Base-by-base conservation (phyloP, 2,113 vertebrate genomes). In the Megaptera novaeangliae region DNA sequence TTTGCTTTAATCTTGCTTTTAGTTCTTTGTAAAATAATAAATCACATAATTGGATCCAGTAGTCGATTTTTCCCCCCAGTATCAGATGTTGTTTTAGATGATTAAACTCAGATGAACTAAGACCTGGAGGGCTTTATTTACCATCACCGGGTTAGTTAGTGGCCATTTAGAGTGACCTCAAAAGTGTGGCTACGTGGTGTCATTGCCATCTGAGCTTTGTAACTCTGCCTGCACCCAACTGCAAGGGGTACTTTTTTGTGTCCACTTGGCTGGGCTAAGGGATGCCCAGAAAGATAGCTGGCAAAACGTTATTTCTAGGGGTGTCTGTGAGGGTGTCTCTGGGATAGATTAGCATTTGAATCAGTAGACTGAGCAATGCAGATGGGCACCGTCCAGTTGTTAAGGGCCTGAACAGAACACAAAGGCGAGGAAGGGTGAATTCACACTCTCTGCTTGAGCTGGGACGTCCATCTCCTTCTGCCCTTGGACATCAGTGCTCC, bases 121-220 rank as follows among this genome's bases (percentile, higher is more conserved):
- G 72, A 75, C 29, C 21, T 57, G 29, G 27, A 82, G 10, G 46
- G 12, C 21, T 87, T 66, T 44, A 4, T 6, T 69, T 27, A 21
- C 5, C 14, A 8, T 55, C 23, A 2, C 6, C 17, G 12, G 68
- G 27, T 29, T 52, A 5, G 46, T 17, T 31, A 2, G 71, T 5
- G 59, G 59, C 21, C 7, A 0, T 18, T 27, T 23, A 20, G 90
- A 55, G 55, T 23, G 57, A 15, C n/a, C 14, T 18, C 23, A 8
- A 23, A 34, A 17, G 1, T 0, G 6, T n/a, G 49, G 55, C 41
- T 11, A 2, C 0, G 0, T 1, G 21, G 17, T 25, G 36, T 55
- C 25, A 0, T 7, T 36, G 15, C 63, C 6, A 1, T 2, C 39
- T 2, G 44, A 17, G 55, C 14, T 0, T 3, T 0, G 4, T 2